Conservation (phyloP, 2,113 vertebrate species). For the Carollia perspicillata region DNA sequence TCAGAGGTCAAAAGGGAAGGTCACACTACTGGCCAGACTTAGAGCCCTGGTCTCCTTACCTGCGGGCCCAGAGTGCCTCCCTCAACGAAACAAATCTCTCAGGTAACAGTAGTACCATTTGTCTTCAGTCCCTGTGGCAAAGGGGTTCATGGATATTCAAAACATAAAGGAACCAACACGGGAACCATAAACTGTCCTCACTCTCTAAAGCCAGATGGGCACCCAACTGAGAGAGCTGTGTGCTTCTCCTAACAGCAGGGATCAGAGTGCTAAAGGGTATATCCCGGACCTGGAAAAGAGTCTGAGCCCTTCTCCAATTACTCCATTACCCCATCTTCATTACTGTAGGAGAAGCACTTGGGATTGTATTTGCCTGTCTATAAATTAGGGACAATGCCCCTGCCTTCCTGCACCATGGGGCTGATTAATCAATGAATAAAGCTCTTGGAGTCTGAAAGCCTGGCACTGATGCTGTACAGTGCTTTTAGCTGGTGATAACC, state of each 20-base stretch:
- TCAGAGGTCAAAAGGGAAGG: background rate
- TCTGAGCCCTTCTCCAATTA: background rate
- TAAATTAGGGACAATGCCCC: background rate
- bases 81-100: background rate
- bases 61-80: background rate
- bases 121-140: background rate
- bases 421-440: background rate
- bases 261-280: background rate
- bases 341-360: background rate
- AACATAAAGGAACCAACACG: background rate
- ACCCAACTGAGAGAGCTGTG: background rate
- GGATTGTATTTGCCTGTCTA: background rate
- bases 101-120: background rate
- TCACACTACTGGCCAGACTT: background rate
- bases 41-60: background rate
- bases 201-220: background rate
- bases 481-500: background rate
- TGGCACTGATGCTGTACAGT: background rate
- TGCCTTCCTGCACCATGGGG: background rate
- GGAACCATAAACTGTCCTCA: background rate
- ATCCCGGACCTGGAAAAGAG: background rate
- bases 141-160: background rate
- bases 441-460: background rate
- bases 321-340: background rate
- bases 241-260: background rate